Evolutionary conservation across 1,140 invertebrate species (phyloP), one percentile per base, ranked within the genome.

Genomic region (Brachionus plicatilis): DNA sequence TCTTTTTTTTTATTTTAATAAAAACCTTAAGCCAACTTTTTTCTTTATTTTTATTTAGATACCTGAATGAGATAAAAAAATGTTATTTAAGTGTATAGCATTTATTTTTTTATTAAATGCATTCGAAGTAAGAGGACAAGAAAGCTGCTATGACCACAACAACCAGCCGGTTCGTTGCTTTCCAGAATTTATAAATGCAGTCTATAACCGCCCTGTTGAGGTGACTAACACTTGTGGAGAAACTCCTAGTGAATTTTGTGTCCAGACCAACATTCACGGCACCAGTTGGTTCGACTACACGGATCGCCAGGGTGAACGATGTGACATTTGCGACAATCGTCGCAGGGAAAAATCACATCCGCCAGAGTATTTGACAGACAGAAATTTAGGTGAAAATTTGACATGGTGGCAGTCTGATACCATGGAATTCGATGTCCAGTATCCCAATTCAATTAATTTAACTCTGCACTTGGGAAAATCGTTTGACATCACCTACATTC

Each of bases 321-420:
- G 79, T 53, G 79, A 82, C 27, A 24, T 82, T 3, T 82, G 79
- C 27, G 53, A 82, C 27, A 76, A 68, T 45, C 79, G 43, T 11
- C 65, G 79, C 29, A 27, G 53, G 7, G 65, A 82, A 9, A 60
- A 82, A 65, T 60, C 93, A 70, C 94, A 96, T 90, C 92, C 93
- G 3, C 92, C 94, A 0, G 88, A 91, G n/a, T 96, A 92, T 88
- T 91, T 99, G 70, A 98, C 96, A 0, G 97, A 99, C 89, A 92
- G 65, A 24, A 82, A 68, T 50, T 0, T 24, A 17, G 50, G 12
- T 45, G 29, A 24, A 29, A 94, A 96, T 87, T 93, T 93, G 85
- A 98, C 97, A 0, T 98, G 96, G 95, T 99, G 97, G 97, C 96
- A 99, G 88, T 97, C 95, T 2, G 95, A 97, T 87, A 98, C 97